Base-by-base conservation (phyloP, 1,140 invertebrate species). In the Nomia melanderi region DNA sequence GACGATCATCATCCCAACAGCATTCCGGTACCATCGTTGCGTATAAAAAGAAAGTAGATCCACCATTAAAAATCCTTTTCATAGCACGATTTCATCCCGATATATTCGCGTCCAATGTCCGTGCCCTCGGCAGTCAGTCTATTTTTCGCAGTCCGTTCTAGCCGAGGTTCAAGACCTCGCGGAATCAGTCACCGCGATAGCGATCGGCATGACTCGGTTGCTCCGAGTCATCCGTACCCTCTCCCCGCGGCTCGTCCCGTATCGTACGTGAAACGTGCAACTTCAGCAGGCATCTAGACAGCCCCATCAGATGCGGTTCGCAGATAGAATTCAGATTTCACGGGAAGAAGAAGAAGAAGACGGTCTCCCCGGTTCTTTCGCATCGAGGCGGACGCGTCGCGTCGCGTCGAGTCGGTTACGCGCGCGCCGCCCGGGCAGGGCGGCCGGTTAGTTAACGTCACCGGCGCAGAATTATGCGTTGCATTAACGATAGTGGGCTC, bases 111-210 rank as follows among this genome's bases (percentile, higher is more conserved):
- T 57, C 27, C 25, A 31, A 57, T 14, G 27, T 20, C 54, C 27
- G 54, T 50, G n/a, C 7, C 20, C 54, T 7, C 27, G 20, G 14
- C 54, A 27, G 1, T 1, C 54, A 31, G 29, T 20, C 54, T 29
- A 57, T 29, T 57, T 57, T 57, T 31, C 54, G 17, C 54, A 7
- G 54, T 31, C 27, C 14, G 27, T 57, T 57, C 54, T 57, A 57
- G 54, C 31, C 54, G 31, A 7, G 20, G 54, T 57, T 57, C 54
- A 29, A 57, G 54, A 17, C 54, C 54, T 20, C 17, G 14, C 27
- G 54, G 29, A 31, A 57, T 57, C 54, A 57, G 54, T 57, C 54
- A 57, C 54, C 14, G 54, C 27, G 54, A 57, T 57, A 57, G 17
- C 27, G 27, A 57, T 57, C 54, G 27, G 4, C 54, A 31, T 57